A percentile compares a stretch with the other conserved stretches of the same genome.
Conservation (phyloP, 1,140 invertebrate species). For the Drosophila melanica region DNA sequence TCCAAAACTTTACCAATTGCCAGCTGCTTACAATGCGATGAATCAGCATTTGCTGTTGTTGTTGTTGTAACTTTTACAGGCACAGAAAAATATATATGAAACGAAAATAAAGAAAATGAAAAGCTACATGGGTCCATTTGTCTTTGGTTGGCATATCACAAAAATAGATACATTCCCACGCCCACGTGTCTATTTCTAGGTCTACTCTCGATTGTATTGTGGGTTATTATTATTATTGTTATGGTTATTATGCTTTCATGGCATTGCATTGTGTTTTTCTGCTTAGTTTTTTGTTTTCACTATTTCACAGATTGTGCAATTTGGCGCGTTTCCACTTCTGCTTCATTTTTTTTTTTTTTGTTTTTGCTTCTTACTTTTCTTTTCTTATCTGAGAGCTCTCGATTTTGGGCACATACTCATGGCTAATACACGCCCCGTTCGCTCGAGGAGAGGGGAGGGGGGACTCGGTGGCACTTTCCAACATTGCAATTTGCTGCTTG, state of each 20-base stretch:
- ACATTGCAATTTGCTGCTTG: slow-evolving; percentile 53
- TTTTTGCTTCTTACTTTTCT: slow-evolving; percentile 21
- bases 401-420: neutral
- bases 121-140: slow-evolving; percentile 39
- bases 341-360: slow-evolving; percentile 48
- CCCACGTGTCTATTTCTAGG: slow-evolving; percentile 81
- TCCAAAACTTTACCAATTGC: slow-evolving; percentile 37
- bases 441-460: neutral
- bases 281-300: slow-evolving; percentile 32
- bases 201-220: slow-evolving; percentile 38
- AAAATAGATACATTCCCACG: slow-evolving; percentile 77
- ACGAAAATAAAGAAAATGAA: slow-evolving; percentile 6
- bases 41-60: slow-evolving; percentile 52
- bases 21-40: slow-evolving; percentile 53
- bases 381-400: slow-evolving; percentile 22
- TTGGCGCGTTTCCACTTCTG: slow-evolving; percentile 70
- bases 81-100: neutral
- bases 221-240: slow-evolving; percentile 23
- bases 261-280: slow-evolving; percentile 53
- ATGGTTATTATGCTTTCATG: slow-evolving; percentile 37
- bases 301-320: slow-evolving; percentile 66
- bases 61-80: slow-evolving; percentile 59
- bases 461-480: slow-evolving; percentile 36
- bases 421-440: slow-evolving; percentile 6
- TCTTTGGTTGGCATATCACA: slow-evolving; percentile 37